These are phyloP conservation scores for Arizona elegans DNA, from an alignment of 2,113 vertebrate species.

Conservation along the genomic window DNA sequence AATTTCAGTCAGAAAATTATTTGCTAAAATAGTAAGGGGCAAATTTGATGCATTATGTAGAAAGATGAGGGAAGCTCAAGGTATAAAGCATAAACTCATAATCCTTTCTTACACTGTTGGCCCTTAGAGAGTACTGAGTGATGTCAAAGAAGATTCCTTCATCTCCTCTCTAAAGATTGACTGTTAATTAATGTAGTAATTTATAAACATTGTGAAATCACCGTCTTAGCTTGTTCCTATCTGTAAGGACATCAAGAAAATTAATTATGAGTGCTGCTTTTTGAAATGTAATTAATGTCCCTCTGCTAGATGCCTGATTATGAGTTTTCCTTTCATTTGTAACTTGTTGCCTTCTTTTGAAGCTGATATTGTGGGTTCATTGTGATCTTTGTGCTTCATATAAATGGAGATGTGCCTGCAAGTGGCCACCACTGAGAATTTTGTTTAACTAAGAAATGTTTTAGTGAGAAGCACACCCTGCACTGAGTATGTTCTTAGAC, in stretches of 20 bases:
- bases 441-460: not conserved
- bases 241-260: slow-evolving; percentile 48
- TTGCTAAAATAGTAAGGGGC: slow-evolving; percentile 50
- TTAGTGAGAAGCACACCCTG: not conserved
- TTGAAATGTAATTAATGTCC: slow-evolving; percentile 53
- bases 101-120: slow-evolving; percentile 19
- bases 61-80: slow-evolving; percentile 20
- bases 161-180: slow-evolving; percentile 51
- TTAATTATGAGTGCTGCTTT: slow-evolving; percentile 38
- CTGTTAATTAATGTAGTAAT: slow-evolving; percentile 56
- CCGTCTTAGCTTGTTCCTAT: slow-evolving; percentile 38
- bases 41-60: slow-evolving; percentile 34
- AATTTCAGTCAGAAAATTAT: slow-evolving; percentile 29
- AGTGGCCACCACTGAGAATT: not conserved
- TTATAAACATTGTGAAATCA: slow-evolving; percentile 51
- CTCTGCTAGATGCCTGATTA: slow-evolving; percentile 30
- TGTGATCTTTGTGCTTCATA: not conserved
- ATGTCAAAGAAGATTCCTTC: slow-evolving; percentile 45
- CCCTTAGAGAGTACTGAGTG: slow-evolving; percentile 44
- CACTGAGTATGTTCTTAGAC: not conserved
- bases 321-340: not conserved
- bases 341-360: not conserved
- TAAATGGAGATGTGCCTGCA: not conserved
- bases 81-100: slow-evolving; percentile 36
- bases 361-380: not conserved